A percentile compares a stretch with the other conserved stretches of the same genome.
Conservation (phyloP, 2,113 vertebrate species). For the Geococcyx californianus region DNA sequence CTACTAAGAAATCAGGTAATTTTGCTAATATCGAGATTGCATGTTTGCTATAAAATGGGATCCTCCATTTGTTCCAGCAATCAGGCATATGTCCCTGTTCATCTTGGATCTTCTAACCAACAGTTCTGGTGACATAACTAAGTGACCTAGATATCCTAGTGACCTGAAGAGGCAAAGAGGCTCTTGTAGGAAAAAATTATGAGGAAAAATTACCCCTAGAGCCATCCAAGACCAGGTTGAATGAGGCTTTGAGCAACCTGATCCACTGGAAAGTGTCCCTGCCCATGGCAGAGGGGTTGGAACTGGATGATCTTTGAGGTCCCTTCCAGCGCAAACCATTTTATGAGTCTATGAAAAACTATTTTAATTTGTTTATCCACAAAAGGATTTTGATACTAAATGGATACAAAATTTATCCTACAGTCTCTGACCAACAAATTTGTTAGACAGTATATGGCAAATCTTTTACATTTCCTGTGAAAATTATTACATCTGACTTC, state of each 20-base stretch:
- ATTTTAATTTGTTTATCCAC: background rate
- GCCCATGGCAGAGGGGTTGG: too few species aligned
- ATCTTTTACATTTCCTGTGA: background rate
- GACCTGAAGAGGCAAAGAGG: background rate
- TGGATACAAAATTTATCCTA: background rate
- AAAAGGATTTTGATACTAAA: background rate
- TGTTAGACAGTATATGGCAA: background rate
- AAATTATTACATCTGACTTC: background rate
- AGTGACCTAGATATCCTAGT: background rate
- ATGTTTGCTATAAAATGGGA: background rate
- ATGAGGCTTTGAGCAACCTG: too few species aligned
- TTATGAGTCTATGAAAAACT: background rate
- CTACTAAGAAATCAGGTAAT: background rate
- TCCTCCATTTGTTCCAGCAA: background rate
- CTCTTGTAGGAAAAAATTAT: accelerated
- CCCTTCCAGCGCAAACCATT: too few species aligned
- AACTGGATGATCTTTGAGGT: too few species aligned
- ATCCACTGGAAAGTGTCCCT: too few species aligned
- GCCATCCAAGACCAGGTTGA: too few species aligned
- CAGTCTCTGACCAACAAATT: background rate
- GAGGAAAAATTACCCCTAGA: background rate
- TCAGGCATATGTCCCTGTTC: background rate
- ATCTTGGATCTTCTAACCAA: background rate
- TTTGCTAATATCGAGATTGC: background rate
- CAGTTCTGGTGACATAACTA: background rate